Evolutionary conservation across 2,797 vertebrate species (phyloP).

Genomic region (Delichon dasypus): DNA sequence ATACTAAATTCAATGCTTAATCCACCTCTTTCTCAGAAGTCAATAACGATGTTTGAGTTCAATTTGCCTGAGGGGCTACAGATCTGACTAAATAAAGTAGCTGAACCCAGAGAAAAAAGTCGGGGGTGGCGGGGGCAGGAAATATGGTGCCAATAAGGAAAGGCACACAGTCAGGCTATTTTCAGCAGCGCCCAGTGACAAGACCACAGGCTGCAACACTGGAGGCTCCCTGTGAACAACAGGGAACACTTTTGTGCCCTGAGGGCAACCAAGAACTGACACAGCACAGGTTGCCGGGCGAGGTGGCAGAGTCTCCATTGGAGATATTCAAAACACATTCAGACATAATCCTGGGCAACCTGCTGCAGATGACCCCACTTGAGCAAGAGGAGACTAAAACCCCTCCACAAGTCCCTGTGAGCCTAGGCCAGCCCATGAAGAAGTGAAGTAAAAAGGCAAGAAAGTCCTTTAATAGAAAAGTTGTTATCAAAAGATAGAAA

Average conservation of each 20-base stretch:
- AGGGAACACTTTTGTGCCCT: background rate
- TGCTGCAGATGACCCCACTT: background rate
- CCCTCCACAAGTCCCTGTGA: background rate
- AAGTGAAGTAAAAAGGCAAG: background rate
- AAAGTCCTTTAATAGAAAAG: background rate
- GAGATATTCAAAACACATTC: background rate
- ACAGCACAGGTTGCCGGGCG: background rate
- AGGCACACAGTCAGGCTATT: background rate
- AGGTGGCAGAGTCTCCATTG: rapidly evolving
- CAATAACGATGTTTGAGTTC: background rate
- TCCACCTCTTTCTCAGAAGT: background rate
- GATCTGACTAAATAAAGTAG: background rate
- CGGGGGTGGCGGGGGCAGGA: too few relatives aligned
- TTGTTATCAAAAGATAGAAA: background rate
- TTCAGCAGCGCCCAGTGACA: background rate
- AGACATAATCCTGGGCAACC: background rate
- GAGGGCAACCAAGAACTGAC: background rate
- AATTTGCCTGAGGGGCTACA: background rate
- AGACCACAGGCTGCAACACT: background rate
- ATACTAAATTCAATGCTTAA: background rate
- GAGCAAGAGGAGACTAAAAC: background rate
- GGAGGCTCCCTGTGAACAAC: background rate
- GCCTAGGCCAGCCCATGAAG: background rate
- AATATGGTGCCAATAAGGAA: background rate
- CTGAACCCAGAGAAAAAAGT: background rate